Base-by-base conservation (phyloP, 2,797 vertebrate genomes). In the Epinephelus malabaricus region DNA sequence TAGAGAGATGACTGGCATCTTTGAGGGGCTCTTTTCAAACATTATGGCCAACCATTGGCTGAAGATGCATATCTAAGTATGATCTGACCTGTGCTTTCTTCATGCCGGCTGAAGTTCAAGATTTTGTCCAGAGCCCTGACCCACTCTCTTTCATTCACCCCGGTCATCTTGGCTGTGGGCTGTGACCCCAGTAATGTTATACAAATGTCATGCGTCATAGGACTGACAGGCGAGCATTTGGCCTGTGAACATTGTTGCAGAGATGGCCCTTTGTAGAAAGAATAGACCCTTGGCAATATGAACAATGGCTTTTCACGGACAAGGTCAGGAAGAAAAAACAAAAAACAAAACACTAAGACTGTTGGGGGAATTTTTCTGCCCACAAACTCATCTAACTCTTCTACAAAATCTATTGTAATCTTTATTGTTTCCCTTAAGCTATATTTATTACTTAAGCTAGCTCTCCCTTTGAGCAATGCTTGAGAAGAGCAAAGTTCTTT, bases 121-220 rank as follows among this genome's bases (percentile, higher is more conserved):
- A 90, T 84, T 50, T 87, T 83, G 85, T 88, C 83, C 84, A 45
- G 65, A 79, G 78, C 65, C 73, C 58, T 76, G 86, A 88, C 77
- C 87, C 65, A 30, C 74, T 82, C 83, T 81, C 85, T 91, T 90
- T 88, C 89, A 78, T 70, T 53, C 46, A 2, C n/a, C 14, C 34
- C 6, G 60, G 46, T 69, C 78, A 61, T 76, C 78, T 75, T 80
- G 92, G 88, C 91, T 69, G 71, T 69, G 79, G 81, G 87, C 76
- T 40, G 45, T 78, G 88, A 90, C 88, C 90, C 81, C 53, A 25
- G 78, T 93, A 93, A 88, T 90, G 89, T 92, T 92, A 90, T 90
- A 91, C 89, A 93, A 92, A 94, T 82, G 89, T 78, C 78, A 87
- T 85, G 88, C 78, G 50, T 92, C 91, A 90, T 61, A 56, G 78